Evolutionary conservation across 2,888 invertebrate genomes (phyloP), one percentile per base, ranked within the genome.

Genomic region (Danaus chrysippus): DNA sequence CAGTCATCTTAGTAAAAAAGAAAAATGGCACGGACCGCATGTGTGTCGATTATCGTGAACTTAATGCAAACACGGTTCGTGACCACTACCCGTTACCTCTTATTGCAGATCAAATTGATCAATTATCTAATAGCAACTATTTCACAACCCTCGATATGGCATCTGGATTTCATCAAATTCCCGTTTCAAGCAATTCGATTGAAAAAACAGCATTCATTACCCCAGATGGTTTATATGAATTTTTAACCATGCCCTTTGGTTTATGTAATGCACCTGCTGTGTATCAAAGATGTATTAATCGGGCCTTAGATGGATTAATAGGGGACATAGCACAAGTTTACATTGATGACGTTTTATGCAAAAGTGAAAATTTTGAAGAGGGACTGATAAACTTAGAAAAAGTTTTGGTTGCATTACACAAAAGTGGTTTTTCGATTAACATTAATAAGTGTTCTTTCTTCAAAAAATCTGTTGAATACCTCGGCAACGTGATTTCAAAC

Each of bases 391-490:
- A n/a, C n/a, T n/a, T n/a, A n/a, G n/a, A n/a, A n/a, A n/a, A n/a
- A n/a, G n/a, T n/a, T n/a, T n/a, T n/a, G n/a, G n/a, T n/a, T n/a
- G n/a, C n/a, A n/a, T n/a, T n/a, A n/a, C 1, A 54, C 44, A 49
- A 71, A 0, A 42, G 72, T 0, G 75, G 73, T 0, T 75, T 75
- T 56, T 74, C 73, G 0, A 55, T 75, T 0, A 75, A 74, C 10
- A 43, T 64, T 1, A 59, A 71, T 0, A 75, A 75, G 56, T 66
- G 67, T n/a, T 10, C 8, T 0, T 73, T 73, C 54, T 68, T 73
- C n/a, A 73, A 71, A 42, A 42, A 23, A 0, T 64, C 68, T 0
- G 63, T 74, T 1, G 71, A 73, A 12, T 74, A n/a, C n/a, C n/a
- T n/a, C n/a, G n/a, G n/a, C n/a, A n/a, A n/a, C n/a, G n/a, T n/a